phyloP scores from a whole-genome alignment of 2,888 invertebrate species.

The Orchesella flavescens region DNA sequence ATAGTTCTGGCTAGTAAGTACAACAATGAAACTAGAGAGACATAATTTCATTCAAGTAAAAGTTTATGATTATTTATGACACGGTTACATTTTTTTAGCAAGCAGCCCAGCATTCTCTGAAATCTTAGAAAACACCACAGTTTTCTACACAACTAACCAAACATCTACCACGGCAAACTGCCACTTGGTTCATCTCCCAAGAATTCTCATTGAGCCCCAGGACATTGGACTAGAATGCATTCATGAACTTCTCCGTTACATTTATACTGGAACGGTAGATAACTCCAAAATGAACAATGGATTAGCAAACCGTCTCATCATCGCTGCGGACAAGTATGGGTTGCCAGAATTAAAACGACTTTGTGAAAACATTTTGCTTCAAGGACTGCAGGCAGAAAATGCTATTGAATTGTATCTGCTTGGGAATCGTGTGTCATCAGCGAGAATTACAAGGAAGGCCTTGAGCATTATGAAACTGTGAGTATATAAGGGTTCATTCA shows the following conservation, averaged over 20 bases:
- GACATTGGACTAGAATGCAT: conserved; percentile 49
- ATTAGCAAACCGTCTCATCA: conserved; percentile 57
- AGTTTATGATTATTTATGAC: not conserved
- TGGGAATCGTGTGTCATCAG: conserved; percentile 60
- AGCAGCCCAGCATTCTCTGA: conserved; percentile 69
- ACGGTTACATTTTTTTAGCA: conserved; percentile 39
- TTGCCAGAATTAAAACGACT: conserved; percentile 65
- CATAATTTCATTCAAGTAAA: no score
- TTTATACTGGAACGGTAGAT: conserved; percentile 69
- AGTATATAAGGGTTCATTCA: conserved; percentile 9
- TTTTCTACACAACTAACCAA: not conserved
- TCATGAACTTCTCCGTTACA: conserved; percentile 66
- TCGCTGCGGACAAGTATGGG: conserved; percentile 58
- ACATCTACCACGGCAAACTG: conserved; percentile 15
- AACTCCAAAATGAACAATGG: conserved; percentile 41
- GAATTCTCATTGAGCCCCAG: conserved; percentile 35
- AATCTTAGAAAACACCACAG: conserved; percentile 54
- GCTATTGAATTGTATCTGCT: conserved; percentile 68
- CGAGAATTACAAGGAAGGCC: conserved; percentile 62
- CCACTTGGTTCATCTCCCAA: conserved; percentile 10
- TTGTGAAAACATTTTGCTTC: conserved; percentile 64
- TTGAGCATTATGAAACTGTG: conserved; percentile 69
- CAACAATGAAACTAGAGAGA: no score
- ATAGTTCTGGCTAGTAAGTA: conserved; percentile 68
- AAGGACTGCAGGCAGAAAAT: conserved; percentile 59